Evolutionary conservation across 2,113 vertebrate genomes (phyloP).

Genomic region (Mirounga angustirostris): DNA sequence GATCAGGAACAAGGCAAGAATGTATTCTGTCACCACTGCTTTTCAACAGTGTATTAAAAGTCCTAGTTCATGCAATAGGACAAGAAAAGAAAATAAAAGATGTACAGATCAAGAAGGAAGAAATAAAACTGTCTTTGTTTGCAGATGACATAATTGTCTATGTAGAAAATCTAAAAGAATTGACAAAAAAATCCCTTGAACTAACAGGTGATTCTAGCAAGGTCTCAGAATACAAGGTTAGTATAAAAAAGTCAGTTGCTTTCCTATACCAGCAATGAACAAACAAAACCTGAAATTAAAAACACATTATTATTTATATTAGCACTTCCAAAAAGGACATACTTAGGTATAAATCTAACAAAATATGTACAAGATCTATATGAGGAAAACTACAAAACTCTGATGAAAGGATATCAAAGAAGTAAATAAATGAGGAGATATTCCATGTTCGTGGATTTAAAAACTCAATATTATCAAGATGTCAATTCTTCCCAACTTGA

Average conservation of each 20-base stretch:
- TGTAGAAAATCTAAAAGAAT: not conserved
- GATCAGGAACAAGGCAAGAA: not conserved
- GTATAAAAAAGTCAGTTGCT: not conserved
- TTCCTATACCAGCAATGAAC: not conserved
- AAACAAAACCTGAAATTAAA: not conserved
- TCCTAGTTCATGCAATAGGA: not conserved
- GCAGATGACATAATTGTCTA: not conserved
- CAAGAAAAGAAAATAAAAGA: not conserved
- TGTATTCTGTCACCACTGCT: not conserved
- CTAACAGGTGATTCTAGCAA: not conserved
- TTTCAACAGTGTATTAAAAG: not conserved
- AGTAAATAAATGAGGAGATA: not conserved
- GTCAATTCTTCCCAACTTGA: not conserved
- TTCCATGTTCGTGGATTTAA: not conserved
- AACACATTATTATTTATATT: not conserved
- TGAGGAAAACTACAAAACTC: not conserved
- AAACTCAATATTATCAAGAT: not conserved
- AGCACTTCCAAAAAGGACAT: not conserved
- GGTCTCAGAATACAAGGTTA: not conserved
- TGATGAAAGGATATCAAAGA: not conserved
- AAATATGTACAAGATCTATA: not conserved
- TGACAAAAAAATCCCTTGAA: not conserved
- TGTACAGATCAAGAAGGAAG: not conserved
- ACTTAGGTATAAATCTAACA: not conserved
- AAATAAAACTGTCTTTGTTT: not conserved